Evolutionary conservation across 2,113 vertebrate genomes (phyloP).

Genomic region (Pipa parva): DNA sequence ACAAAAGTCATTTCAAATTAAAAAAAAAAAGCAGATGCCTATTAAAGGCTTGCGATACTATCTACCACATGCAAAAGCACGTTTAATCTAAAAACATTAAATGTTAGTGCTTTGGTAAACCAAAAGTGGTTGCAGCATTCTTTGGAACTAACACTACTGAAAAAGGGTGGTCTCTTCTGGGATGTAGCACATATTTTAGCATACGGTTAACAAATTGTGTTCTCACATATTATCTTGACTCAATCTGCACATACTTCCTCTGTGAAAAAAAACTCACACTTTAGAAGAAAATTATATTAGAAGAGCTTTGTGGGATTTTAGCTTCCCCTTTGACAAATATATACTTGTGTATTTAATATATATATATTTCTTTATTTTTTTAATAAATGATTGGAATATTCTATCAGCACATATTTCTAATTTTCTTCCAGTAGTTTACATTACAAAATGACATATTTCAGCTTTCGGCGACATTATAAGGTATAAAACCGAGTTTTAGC

Average conservation of each 20-base stretch:
- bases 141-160: neutral
- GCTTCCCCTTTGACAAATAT: neutral
- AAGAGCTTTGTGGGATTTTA: neutral
- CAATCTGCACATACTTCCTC: slow-evolving; percentile 37
- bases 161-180: slow-evolving; percentile 11
- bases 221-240: slow-evolving; percentile 33
- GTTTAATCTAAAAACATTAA: neutral
- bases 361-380: too few relatives aligned
- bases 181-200: slow-evolving; percentile 14
- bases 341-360: neutral
- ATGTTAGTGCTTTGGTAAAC: neutral
- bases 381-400: too few relatives aligned
- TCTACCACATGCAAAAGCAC: neutral
- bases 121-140: neutral
- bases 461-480: too few relatives aligned
- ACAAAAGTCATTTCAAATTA: neutral
- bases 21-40: neutral
- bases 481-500: too few relatives aligned
- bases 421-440: too few relatives aligned
- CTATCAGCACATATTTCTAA: too few relatives aligned
- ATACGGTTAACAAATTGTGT: slow-evolving; percentile 29
- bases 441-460: too few relatives aligned
- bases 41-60: neutral
- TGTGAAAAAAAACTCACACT: slow-evolving; percentile 18
- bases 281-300: slow-evolving; percentile 11